Evolutionary conservation across 1,140 invertebrate species (phyloP).

Genomic region (Tetragnatha versicolor): DNA sequence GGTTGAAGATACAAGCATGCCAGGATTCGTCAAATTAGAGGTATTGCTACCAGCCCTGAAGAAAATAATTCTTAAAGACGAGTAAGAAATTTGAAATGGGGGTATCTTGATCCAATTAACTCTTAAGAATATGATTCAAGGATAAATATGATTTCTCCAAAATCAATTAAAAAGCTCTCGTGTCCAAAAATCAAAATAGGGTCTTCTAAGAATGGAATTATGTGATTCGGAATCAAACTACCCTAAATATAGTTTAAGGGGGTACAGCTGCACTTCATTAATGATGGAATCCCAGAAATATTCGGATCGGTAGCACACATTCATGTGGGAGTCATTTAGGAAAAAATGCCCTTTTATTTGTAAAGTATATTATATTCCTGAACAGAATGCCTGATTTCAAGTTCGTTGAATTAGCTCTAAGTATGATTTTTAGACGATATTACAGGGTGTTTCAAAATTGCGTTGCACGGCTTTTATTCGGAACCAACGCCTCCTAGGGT

Average conservation of each 20-base stretch:
- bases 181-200: neutral
- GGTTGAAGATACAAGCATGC: neutral
- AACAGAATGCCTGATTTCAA: no score
- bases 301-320: no score
- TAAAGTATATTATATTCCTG: no score
- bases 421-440: no score
- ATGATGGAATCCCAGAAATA: no score
- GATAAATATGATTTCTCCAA: neutral
- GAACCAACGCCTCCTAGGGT: no score
- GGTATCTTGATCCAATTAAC: neutral
- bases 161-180: neutral
- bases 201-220: neutral
- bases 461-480: no score
- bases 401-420: no score
- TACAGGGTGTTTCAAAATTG: no score
- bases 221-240: neutral
- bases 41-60: slow-evolving; percentile 3
- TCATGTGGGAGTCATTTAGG: no score
- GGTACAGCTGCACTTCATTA: no score
- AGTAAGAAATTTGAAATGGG: neutral
- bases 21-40: slow-evolving; percentile 5
- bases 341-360: no score
- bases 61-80: slow-evolving; percentile 6
- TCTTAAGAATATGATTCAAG: neutral
- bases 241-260: neutral